phyloP scores from a whole-genome alignment of 2,113 vertebrate genomes.

The Macrotis lagotis region DNA sequence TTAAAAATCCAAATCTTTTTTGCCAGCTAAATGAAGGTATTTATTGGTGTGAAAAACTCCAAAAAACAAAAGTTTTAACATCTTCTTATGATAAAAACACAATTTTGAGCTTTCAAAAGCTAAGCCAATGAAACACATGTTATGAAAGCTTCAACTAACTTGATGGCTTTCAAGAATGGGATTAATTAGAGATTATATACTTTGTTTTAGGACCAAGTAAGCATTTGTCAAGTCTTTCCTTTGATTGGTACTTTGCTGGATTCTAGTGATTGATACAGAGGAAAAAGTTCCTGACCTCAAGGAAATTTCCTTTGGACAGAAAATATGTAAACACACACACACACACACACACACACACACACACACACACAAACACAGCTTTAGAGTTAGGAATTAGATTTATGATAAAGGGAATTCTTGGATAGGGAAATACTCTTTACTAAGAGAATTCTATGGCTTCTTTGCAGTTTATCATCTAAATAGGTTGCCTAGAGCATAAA shows the following conservation, averaged over 20 bases:
- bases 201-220: not conserved
- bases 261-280: not conserved
- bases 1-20: too few species aligned
- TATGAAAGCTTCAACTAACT: not conserved
- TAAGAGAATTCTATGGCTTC: too few species aligned
- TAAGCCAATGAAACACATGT: not conserved
- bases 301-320: too few species aligned
- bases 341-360: too few species aligned
- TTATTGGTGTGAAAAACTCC: not conserved
- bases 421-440: too few species aligned
- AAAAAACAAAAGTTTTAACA: not conserved
- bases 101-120: not conserved
- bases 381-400: too few species aligned
- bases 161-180: not conserved
- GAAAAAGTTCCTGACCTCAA: not conserved
- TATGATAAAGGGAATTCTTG: too few species aligned
- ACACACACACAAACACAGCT: too few species aligned
- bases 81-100: not conserved
- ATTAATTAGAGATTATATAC: not conserved
- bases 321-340: too few species aligned
- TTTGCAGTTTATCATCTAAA: too few species aligned
- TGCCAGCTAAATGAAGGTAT: too few species aligned
- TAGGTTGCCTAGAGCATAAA: too few species aligned
- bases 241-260: not conserved
- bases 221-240: not conserved